Evolutionary conservation across 2,113 vertebrate species (phyloP), one percentile per base, ranked within the genome.

Genomic region (Nestor notabilis): DNA sequence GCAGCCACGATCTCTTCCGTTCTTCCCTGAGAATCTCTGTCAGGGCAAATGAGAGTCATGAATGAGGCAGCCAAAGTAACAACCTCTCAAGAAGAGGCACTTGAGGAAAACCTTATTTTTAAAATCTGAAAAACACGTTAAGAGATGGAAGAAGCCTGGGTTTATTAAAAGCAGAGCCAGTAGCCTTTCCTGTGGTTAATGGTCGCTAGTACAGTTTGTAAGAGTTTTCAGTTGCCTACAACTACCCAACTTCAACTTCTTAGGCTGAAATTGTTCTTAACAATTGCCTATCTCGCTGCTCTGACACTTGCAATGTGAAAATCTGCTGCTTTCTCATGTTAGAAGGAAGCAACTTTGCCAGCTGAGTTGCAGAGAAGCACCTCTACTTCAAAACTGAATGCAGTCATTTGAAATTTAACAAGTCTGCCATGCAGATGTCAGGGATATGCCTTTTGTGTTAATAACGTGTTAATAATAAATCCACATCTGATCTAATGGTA

Each of bases 21-120:
- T 82, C 52, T 83, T 68, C 63, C 63, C 7, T 17, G 29, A 75
- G 28, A 79, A n/a, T 58, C n/a, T 66, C 13, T 8, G 4, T 18
- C 3, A 12, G 53, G 27, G 25, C 8, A 5, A 88, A 68, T 17
- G 58, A 33, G 31, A 43, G 27, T 52, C 53, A 39, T 23, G 63
- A 78, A 35, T 0, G 3, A 90, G 58, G 49, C 58, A 86, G 72
- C 24, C 0, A 0, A 85, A 12, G 31, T 71, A 66, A 35, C 64
- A 84, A 28, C 66, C 33, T 11, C n/a, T 81, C 9, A 4, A 53
- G 41, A 61, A 52, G 20, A 56, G 50, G 58, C 68, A 44, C 15
- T 9, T 64, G 14, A 20, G 65, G 37, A 79, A 85, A 58, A 21
- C 31, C 41, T 87, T 8, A 20, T 60, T 63, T 70, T 78, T 82